Conservation (phyloP, 64 coral and sea anemone genomes). For the Actinia equina region DNA sequence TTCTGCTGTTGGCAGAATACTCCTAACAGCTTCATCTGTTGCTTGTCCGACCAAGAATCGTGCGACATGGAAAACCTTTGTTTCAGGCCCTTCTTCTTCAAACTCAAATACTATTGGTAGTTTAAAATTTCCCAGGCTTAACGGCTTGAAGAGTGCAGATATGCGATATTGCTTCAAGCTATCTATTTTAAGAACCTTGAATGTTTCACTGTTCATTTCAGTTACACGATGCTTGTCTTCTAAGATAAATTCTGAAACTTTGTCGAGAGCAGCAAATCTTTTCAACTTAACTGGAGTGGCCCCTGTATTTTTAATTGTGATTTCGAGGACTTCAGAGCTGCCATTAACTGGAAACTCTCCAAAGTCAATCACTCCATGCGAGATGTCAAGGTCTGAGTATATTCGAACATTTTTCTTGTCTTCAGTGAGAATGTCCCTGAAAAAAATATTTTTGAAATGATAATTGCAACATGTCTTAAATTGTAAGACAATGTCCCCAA, state of each 20-base stretch:
- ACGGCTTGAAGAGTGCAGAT: slow-evolving; percentile 49
- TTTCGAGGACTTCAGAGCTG: slow-evolving; percentile 47
- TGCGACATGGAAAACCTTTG: slow-evolving; percentile 37
- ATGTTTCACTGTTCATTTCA: background rate
- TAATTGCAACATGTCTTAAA: no score
- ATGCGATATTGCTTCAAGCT: slow-evolving; percentile 35
- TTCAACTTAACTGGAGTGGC: slow-evolving; percentile 32
- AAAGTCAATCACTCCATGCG: slow-evolving; percentile 58
- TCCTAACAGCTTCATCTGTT: slow-evolving; percentile 43
- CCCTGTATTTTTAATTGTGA: slow-evolving; percentile 43
- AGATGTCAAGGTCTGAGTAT: slow-evolving; percentile 41
- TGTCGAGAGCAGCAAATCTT: slow-evolving; percentile 42
- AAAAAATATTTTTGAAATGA: background rate
- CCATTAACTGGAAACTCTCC: slow-evolving; percentile 38
- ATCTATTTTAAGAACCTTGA: slow-evolving; percentile 39
- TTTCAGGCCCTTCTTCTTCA: slow-evolving; percentile 30
- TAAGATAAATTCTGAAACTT: slow-evolving; percentile 46
- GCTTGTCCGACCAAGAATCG: slow-evolving; percentile 50
- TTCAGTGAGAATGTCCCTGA: slow-evolving; percentile 34
- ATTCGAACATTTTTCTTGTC: slow-evolving; percentile 49
- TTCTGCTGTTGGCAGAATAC: slow-evolving; percentile 34
- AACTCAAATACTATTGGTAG: slow-evolving; percentile 63
- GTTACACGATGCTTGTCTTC: slow-evolving; percentile 48
- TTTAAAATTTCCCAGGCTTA: slow-evolving; percentile 46
- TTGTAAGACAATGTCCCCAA: no score